Conservation (phyloP, 1,140 invertebrate species). For the Archegozetes longisetosus region DNA sequence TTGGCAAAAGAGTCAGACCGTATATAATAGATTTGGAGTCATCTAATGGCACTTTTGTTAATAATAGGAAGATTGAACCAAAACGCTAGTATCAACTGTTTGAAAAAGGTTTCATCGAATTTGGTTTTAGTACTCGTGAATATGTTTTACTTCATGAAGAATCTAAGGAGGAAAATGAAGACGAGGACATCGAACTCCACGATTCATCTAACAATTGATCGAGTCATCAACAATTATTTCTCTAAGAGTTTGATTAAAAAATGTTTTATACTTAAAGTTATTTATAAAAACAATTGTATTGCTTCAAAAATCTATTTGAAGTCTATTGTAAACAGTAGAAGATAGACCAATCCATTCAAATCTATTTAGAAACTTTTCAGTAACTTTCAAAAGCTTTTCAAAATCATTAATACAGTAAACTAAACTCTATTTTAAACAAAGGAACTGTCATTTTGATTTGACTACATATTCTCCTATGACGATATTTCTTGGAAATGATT, state of each 20-base stretch:
- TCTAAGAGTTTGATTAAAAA: neutral
- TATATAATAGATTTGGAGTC: slow-evolving; percentile 96
- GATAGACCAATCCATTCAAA: too few species aligned
- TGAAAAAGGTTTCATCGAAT: slow-evolving; percentile 93
- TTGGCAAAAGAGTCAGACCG: slow-evolving; percentile 50
- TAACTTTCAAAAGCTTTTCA: too few species aligned
- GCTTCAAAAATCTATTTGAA: too few species aligned
- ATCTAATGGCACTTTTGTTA: slow-evolving; percentile 93
- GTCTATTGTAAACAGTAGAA: too few species aligned
- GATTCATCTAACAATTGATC: neutral
- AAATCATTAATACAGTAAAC: too few species aligned
- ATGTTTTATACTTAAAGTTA: too few species aligned
- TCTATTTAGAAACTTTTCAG: too few species aligned
- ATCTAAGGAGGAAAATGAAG: slow-evolving; percentile 60
- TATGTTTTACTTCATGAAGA: slow-evolving; percentile 91
- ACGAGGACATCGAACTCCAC: slow-evolving; percentile 39
- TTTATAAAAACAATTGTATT: too few species aligned
- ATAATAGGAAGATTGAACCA: slow-evolving; percentile 79
- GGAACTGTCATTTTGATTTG: too few species aligned
- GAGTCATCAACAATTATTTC: neutral
- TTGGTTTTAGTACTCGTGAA: slow-evolving; percentile 88
- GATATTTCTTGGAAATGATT: too few species aligned
- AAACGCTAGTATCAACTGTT: slow-evolving; percentile 79
- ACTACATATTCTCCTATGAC: too few species aligned
- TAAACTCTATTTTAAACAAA: too few species aligned